Base-by-base conservation (phyloP, 2,797 vertebrate genomes). In the Picus viridis region DNA sequence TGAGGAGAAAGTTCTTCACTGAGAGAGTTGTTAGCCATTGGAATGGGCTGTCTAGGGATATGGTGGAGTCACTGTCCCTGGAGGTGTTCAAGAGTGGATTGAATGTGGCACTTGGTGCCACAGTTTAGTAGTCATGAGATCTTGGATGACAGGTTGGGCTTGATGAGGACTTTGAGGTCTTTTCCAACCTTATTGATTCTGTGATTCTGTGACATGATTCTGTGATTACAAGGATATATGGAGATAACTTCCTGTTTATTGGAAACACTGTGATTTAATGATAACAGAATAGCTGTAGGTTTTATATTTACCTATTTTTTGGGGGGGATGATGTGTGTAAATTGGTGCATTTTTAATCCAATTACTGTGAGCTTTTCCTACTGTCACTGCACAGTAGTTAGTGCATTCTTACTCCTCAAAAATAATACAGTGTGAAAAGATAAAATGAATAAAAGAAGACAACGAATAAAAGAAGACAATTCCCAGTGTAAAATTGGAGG, bases 231-330 rank as follows among this genome's bases (percentile, higher is more conserved):
- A 1, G 2, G 16, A 34, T 57, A 30, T 49, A 43, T 13, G 20
- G 30, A 79, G 47, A 76, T 17, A 83, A 77, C 64, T 1, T 27
- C 68, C 1, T 27, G 27, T 49, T 86, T 94, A 54, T 26, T 90
- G 36, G 54, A 93, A 83, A 30, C 30, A 62, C 24, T 71, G 77
- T 32, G 22, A 85, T 73, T 82, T 74, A 64, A 71, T 83, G 8
- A 10, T 68, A 83, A 51, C 12, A 80, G 41, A 89, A 75, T 45
- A 71, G 32, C 70, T 76, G 22, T 10, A 30, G 6, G 5, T 32
- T 58, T 93, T 92, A 54, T 64, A 73, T 39, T 61, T 71, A 53
- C 30, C 73, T 22, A 62, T 71, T 91, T 94, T 91, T 94, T 86
- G 94, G 94, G 87, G n/a, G n/a, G n/a, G n/a, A n/a, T 26, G 2